Base-by-base conservation (phyloP, 1,140 invertebrate species). In the Lucilia sericata region DNA sequence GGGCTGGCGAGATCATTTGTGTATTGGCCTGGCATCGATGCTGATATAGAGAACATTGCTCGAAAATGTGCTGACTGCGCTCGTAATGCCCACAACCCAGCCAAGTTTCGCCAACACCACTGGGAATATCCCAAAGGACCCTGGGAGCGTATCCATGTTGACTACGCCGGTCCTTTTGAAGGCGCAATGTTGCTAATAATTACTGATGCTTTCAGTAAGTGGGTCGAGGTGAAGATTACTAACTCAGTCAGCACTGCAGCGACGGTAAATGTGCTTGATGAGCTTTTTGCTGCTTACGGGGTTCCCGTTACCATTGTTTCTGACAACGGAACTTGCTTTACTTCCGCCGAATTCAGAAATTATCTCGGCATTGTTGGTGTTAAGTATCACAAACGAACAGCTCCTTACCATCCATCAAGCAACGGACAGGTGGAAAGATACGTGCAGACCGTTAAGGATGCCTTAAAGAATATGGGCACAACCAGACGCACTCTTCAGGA, bases 21-120 rank as follows among this genome's bases (percentile, higher is more conserved):
- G 25, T 30, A 30, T 30, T 30, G 25, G 25, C 25, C 25, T 30
- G 25, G 25, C 25, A 30, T 30, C 25, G 74, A 76, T 17, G 36
- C 10, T 3, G 74, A 76, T 42, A 76, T 76, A 17, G 30, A 76
- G n/a, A 30, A 30, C 0, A 34, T 76, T 3, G 30, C 74, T 19
- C 83, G 88, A 89, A 36, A 86, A 87, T 14, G 87, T 93, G 1
- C 90, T 92, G 85, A 83, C 82, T 2, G 90, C 91, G 12, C 12
- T 55, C 12, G 3, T 3, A 7, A 55, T 17, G 17, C 12, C 2
- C 12, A 55, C 9, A 55, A 55, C 9, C 51, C 51, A 55, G 2
- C 51, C 12, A 74, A n/a, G 9, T 10, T 5, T 7, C 65, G 14
- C 5, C 17, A 74, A n/a, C 65, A 13, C 0, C 21, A 4, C 25